Conservation (phyloP, 2,888 invertebrate species). For the Globia sparganii region DNA sequence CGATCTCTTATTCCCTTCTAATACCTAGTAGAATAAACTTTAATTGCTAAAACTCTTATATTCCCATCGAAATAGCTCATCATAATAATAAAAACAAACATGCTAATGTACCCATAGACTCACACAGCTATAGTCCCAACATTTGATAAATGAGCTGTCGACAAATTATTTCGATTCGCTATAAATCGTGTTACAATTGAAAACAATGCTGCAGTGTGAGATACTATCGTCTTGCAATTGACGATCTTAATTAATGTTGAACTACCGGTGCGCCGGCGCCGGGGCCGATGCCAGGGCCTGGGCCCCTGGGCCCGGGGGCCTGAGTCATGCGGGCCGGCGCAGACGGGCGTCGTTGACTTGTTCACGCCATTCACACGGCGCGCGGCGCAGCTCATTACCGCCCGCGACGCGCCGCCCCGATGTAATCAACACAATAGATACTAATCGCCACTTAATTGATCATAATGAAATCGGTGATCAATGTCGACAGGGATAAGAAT, state of each 20-base stretch:
- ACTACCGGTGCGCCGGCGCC: not conserved
- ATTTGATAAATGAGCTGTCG: not conserved
- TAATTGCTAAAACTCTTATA: not conserved
- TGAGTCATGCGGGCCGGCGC: too few species aligned
- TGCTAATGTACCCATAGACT: not conserved
- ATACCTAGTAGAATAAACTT: not conserved
- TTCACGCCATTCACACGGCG: not conserved
- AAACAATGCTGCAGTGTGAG: conserved; percentile 5
- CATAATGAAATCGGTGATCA: conserved; percentile 30
- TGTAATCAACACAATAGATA: conserved; percentile 24
- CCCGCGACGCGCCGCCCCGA: conserved; percentile 25
- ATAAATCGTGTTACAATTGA: not conserved
- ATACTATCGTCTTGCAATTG: conserved; percentile 14
- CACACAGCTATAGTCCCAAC: not conserved
- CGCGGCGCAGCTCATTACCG: not conserved
- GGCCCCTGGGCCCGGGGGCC: not conserved
- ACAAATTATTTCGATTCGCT: not conserved
- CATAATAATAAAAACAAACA: too few species aligned
- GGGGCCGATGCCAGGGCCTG: not conserved
- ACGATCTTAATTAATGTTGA: not conserved
- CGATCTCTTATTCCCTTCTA: conserved; percentile 5
- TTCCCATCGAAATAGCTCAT: too few species aligned
- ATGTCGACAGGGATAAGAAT: not conserved
- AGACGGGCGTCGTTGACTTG: not conserved
- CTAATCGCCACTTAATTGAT: conserved; percentile 36